These are phyloP conservation scores for Dermochelys coriacea DNA, from an alignment of 2,797 vertebrate genomes.

Conservation along the genomic window DNA sequence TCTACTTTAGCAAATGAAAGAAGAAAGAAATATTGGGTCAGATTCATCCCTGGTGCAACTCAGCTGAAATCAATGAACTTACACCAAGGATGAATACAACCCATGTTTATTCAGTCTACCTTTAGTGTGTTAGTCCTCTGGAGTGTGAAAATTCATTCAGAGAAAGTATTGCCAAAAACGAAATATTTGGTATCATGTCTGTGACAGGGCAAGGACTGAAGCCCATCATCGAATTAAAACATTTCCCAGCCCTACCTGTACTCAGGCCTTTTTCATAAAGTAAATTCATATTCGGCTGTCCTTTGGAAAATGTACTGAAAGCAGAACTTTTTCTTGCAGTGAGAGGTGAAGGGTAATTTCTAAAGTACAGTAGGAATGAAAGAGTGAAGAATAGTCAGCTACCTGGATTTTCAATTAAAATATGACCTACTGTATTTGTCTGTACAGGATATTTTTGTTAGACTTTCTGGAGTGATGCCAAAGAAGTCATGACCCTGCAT, in stretches of 20 bases:
- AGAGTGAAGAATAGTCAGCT: neutral
- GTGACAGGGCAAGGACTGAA: slow-evolving; percentile 23
- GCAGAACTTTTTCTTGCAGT: slow-evolving; percentile 1
- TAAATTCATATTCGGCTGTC: slow-evolving; percentile 15
- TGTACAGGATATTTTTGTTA: neutral
- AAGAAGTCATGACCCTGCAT: neutral
- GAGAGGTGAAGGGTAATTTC: neutral
- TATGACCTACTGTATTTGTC: neutral
- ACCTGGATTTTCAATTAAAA: neutral
- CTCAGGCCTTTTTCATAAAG: slow-evolving; percentile 27
- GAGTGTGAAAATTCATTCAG: slow-evolving; percentile 35
- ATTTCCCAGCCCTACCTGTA: slow-evolving; percentile 53
- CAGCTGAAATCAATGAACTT: neutral
- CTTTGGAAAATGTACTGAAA: slow-evolving; percentile 34
- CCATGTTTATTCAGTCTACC: slow-evolving; percentile 19
- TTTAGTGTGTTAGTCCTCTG: neutral
- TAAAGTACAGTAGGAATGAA: neutral
- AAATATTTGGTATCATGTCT: neutral
- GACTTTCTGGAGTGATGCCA: neutral
- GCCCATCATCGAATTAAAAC: slow-evolving; percentile 47
- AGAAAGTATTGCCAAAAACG: neutral
- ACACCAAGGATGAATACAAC: neutral
- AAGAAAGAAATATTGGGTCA: neutral
- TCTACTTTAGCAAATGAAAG: neutral
- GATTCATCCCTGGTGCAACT: neutral